Evolutionary conservation across 2,888 invertebrate genomes (phyloP).

Genomic region (Stenoptilia bipunctidactyla): DNA sequence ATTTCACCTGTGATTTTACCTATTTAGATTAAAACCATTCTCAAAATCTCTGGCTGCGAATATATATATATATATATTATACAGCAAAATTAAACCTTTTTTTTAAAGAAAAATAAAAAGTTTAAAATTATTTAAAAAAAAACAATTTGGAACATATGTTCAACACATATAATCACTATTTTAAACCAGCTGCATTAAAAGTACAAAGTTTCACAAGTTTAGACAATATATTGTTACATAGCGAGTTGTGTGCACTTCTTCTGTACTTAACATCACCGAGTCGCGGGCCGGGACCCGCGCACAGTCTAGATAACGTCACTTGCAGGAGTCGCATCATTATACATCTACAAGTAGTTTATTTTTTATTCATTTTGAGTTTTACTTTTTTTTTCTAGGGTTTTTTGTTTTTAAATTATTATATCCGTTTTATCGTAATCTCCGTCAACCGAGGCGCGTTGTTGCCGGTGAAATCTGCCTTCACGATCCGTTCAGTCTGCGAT

Average conservation of each 20-base stretch:
- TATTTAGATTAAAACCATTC: too few species aligned
- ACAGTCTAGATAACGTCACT: conserved; percentile 67
- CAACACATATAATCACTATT: conserved; percentile 29
- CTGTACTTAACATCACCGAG: conserved; percentile 56
- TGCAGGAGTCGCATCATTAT: conserved; percentile 68
- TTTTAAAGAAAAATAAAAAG: too few species aligned
- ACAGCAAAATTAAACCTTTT: too few species aligned
- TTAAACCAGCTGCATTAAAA: conserved; percentile 37
- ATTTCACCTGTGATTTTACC: neutral
- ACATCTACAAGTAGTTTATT: conserved; percentile 70
- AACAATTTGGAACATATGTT: too few species aligned
- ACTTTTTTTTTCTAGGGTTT: conserved; percentile 68
- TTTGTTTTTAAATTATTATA: conserved; percentile 32
- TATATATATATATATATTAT: too few species aligned
- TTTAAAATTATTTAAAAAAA: too few species aligned
- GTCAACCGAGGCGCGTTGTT: conserved; percentile 73
- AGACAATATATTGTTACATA: conserved; percentile 38
- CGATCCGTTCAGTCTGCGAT: conserved; percentile 65
- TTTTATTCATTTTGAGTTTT: conserved; percentile 69
- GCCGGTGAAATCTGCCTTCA: conserved; percentile 80
- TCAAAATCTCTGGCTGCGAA: too few species aligned
- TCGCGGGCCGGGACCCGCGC: conserved; percentile 32
- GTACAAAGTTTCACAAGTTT: conserved; percentile 43
- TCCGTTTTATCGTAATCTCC: conserved; percentile 73
- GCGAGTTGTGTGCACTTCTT: conserved; percentile 43